Evolutionary conservation across 2,113 vertebrate genomes (phyloP).

Genomic region (Dolichallabes microphthalmus): DNA sequence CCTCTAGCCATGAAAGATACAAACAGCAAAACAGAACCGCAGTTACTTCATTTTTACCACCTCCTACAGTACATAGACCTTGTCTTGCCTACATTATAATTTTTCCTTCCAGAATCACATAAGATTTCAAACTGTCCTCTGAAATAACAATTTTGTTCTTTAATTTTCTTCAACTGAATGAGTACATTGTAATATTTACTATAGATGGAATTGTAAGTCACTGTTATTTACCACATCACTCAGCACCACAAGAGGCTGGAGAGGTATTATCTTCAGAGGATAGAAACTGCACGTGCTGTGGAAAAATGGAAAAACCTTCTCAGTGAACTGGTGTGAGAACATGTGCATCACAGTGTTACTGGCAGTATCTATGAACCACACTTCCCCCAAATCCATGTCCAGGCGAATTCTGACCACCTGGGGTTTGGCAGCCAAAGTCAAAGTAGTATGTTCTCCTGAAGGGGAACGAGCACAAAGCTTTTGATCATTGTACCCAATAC

Average conservation of each 20-base stretch:
- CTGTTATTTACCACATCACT: neutral
- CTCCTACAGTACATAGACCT: neutral
- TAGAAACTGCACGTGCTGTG: neutral
- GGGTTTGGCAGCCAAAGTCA: neutral
- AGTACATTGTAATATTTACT: neutral
- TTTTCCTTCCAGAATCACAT: neutral
- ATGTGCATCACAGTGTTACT: neutral
- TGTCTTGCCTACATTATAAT: neutral
- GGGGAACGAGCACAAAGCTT: slow-evolving; percentile 15
- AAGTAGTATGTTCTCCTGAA: neutral
- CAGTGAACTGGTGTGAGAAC: slow-evolving; percentile 10
- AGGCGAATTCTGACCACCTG: neutral
- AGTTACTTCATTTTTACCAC: neutral
- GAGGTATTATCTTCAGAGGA: slow-evolving; percentile 20
- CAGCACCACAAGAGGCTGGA: neutral
- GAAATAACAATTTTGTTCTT: neutral
- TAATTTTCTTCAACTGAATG: neutral
- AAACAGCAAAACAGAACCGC: neutral
- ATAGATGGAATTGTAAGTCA: neutral
- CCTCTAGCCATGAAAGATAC: neutral
- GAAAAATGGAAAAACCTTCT: slow-evolving; percentile 31
- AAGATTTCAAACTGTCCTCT: neutral
- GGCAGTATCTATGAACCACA: slow-evolving; percentile 13
- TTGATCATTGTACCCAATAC: slow-evolving; percentile 2
- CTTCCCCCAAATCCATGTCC: neutral